phyloP scores from a whole-genome alignment of 2,797 vertebrate genomes.

The Sebastes matsubarae region DNA sequence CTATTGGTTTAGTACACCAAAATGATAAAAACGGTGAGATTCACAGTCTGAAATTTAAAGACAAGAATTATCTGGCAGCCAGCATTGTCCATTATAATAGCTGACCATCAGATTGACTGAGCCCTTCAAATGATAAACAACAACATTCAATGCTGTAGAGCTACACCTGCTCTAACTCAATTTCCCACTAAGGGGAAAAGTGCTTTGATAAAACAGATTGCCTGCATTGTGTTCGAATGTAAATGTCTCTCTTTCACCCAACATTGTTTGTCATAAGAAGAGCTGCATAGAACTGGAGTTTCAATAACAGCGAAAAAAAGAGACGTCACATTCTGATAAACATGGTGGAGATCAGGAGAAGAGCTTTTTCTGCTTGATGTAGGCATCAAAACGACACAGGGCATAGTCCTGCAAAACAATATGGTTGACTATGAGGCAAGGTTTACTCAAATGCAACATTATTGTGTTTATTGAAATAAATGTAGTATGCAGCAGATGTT shows the following conservation, averaged over 20 bases:
- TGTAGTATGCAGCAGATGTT: neutral
- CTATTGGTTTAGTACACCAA: neutral
- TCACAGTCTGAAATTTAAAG: neutral
- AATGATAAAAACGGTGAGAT: neutral
- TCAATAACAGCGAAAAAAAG: neutral
- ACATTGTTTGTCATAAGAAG: neutral
- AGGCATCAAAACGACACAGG: conserved; percentile 89
- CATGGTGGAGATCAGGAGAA: conserved; percentile 69
- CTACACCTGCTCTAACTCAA: neutral
- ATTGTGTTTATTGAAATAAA: neutral
- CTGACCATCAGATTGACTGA: neutral
- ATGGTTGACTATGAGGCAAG: neutral
- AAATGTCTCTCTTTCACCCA: neutral
- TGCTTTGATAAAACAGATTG: neutral
- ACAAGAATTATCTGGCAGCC: neutral
- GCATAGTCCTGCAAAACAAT: conserved; percentile 89
- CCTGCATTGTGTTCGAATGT: neutral
- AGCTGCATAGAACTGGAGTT: conserved; percentile 20
- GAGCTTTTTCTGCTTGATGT: conserved; percentile 90
- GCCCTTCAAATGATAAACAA: neutral
- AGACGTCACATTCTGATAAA: neutral
- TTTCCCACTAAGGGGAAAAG: neutral
- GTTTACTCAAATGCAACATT: neutral
- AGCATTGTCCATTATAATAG: neutral
- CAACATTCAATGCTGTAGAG: neutral